These are phyloP conservation scores for Mythimna albipuncta DNA, from an alignment of 2,888 invertebrate genomes.

Conservation along the genomic window DNA sequence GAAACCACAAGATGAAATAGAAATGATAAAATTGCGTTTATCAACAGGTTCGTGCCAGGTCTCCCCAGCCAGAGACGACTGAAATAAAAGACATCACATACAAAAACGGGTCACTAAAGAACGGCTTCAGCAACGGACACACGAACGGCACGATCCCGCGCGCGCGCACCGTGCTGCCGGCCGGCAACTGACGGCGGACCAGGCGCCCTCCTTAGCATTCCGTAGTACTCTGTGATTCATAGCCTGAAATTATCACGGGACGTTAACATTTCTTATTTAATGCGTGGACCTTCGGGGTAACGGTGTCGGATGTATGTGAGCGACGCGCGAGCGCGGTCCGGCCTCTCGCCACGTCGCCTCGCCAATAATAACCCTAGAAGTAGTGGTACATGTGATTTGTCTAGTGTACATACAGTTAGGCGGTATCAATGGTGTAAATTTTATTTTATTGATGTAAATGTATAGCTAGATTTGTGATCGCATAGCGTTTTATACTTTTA, in stretches of 20 bases:
- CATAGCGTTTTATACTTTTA: slow-evolving; percentile 87
- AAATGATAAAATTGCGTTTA: not conserved
- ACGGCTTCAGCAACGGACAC: slow-evolving; percentile 84
- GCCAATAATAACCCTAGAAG: slow-evolving; percentile 65
- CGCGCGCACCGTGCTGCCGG: slow-evolving; percentile 85
- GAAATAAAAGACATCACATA: slow-evolving; percentile 74
- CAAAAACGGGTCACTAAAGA: slow-evolving; percentile 82
- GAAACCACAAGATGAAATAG: not conserved
- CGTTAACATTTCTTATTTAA: slow-evolving; percentile 62
- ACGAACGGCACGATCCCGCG: slow-evolving; percentile 72
- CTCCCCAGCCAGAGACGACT: slow-evolving; percentile 74
- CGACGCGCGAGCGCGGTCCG: slow-evolving; percentile 43
- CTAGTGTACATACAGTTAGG: slow-evolving; percentile 87
- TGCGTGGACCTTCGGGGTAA: slow-evolving; percentile 65
- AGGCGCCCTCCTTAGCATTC: slow-evolving; percentile 71
- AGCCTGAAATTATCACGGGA: slow-evolving; percentile 67
- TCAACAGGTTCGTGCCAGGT: slow-evolving; percentile 76
- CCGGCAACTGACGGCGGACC: slow-evolving; percentile 85
- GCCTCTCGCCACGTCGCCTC: slow-evolving; percentile 43
- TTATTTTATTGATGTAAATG: slow-evolving; percentile 83
- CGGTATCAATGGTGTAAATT: slow-evolving; percentile 88
- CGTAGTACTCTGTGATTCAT: slow-evolving; percentile 79
- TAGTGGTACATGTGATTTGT: slow-evolving; percentile 86
- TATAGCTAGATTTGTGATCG: slow-evolving; percentile 88
- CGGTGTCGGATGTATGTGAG: slow-evolving; percentile 59